Evolutionary conservation across 1,140 invertebrate species (phyloP).

Genomic region (Drosophila nigrodunni): DNA sequence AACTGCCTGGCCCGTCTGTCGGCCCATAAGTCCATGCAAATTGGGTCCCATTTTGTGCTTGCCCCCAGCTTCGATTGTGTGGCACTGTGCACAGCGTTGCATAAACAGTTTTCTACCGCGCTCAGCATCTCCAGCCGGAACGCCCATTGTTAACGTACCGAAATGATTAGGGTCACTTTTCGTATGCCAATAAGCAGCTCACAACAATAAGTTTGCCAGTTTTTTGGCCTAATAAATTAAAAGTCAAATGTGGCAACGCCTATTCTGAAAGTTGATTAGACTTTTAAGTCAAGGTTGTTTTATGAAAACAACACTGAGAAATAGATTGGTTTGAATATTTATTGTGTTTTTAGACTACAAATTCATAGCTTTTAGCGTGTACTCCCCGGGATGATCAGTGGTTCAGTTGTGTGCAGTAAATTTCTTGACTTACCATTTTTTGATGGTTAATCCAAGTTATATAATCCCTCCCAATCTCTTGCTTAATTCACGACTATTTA

Average conservation of each 20-base stretch:
- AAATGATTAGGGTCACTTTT: constrained; percentile 2
- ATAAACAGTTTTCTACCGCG: constrained; percentile 22
- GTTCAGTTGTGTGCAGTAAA: too few species aligned
- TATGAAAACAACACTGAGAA: too few species aligned
- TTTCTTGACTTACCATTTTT: too few species aligned
- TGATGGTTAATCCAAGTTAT: not conserved
- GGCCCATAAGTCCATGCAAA: constrained; percentile 15
- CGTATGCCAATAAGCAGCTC: not conserved
- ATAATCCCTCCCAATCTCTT: constrained; percentile 2
- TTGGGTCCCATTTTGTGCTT: constrained; percentile 30
- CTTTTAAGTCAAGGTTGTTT: not conserved
- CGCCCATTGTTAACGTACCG: not conserved
- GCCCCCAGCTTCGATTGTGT: constrained; percentile 20
- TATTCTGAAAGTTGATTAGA: not conserved
- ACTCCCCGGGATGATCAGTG: too few species aligned
- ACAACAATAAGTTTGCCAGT: not conserved
- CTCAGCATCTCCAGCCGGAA: constrained; percentile 5
- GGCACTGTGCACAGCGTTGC: constrained; percentile 24
- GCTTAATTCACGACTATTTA: constrained; percentile 5
- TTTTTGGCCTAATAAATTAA: not conserved
- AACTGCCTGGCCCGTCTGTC: not conserved
- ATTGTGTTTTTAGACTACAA: too few species aligned
- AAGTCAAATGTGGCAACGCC: not conserved
- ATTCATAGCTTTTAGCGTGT: too few species aligned
- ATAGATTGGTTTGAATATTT: too few species aligned